These are phyloP conservation scores for Phymorhynchus buccinoides DNA, from an alignment of 1,140 invertebrate genomes.

Conservation along the genomic window DNA sequence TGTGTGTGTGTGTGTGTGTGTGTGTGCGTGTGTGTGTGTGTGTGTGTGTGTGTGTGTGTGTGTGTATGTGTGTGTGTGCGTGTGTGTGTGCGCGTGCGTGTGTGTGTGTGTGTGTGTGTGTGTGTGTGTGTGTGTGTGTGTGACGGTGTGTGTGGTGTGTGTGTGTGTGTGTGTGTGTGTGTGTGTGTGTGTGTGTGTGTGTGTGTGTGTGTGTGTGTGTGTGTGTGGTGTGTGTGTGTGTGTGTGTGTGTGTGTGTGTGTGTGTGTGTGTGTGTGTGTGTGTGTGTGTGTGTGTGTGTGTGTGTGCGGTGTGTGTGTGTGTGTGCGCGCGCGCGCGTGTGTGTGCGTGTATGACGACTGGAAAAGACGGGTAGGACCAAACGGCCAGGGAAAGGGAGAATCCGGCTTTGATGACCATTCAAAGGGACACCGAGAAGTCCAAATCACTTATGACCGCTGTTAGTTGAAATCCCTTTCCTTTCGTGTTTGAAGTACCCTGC, in stretches of 20 bases:
- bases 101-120: constrained; percentile 21
- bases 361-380: background rate
- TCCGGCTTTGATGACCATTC: background rate
- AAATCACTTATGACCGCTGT: background rate
- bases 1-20: constrained; percentile 19
- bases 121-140: constrained; percentile 19
- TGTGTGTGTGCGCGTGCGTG: constrained; percentile 18
- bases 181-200: constrained; percentile 22
- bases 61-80: constrained; percentile 19
- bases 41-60: constrained; percentile 19
- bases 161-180: constrained; percentile 19
- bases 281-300: constrained; percentile 22
- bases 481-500: background rate
- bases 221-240: constrained; percentile 19
- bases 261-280: constrained; percentile 19
- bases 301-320: background rate
- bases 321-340: too few species aligned
- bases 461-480: background rate
- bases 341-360: background rate
- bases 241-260: constrained; percentile 22
- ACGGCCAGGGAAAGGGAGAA: background rate
- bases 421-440: background rate
- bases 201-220: constrained; percentile 19
- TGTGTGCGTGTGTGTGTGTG: constrained; percentile 22
- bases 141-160: too few species aligned